Conservation (phyloP, 2,888 invertebrate species). For the Eupithecia abbreviata region DNA sequence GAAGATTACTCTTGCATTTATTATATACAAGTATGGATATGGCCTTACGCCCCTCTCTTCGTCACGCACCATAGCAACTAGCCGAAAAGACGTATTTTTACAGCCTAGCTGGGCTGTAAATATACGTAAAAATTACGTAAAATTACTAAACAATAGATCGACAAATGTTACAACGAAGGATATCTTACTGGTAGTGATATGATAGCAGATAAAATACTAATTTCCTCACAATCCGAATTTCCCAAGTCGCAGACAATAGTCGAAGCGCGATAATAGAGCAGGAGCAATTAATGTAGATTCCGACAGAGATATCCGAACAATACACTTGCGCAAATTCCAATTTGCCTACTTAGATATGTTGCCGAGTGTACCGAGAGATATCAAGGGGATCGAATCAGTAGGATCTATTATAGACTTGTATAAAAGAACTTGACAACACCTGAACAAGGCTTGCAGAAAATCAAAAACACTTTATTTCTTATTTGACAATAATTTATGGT, state of each 20-base stretch:
- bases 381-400: background rate
- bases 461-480: no score
- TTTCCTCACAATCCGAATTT: slow-evolving; percentile 27
- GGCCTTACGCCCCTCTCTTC: background rate
- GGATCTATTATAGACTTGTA: background rate
- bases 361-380: background rate
- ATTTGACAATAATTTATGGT: no score
- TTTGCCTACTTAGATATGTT: slow-evolving; percentile 23
- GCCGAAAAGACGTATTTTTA: background rate
- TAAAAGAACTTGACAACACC: no score
- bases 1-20: background rate
- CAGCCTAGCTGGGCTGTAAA: background rate
- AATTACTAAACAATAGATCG: background rate
- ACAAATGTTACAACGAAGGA: background rate
- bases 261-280: slow-evolving; percentile 38
- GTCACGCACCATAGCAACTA: background rate
- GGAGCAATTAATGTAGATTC: slow-evolving; percentile 57
- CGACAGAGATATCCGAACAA: slow-evolving; percentile 56
- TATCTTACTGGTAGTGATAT: background rate
- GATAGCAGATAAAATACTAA: slow-evolving; percentile 14
- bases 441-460: no score
- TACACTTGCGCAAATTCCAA: slow-evolving; percentile 52
- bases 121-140: background rate
- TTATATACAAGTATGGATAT: background rate
- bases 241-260: slow-evolving; percentile 31